A percentile compares a stretch with the other conserved stretches of the same genome.
These are phyloP conservation scores for Podotricha telesiphe DNA, from an alignment of 2,888 invertebrate genomes.

Conservation along the genomic window DNA sequence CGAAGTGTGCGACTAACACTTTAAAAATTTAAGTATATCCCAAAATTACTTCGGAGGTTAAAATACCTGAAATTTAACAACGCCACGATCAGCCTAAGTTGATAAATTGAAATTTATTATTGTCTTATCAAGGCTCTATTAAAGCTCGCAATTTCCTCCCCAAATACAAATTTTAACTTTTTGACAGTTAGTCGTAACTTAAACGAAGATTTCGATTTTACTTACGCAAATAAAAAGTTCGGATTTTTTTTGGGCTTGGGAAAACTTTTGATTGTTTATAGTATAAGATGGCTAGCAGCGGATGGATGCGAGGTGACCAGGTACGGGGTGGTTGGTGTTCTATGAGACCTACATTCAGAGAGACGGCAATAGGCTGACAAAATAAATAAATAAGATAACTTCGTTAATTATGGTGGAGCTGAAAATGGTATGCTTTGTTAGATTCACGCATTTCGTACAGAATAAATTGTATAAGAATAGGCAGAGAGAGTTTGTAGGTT, in stretches of 20 bases:
- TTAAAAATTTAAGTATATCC: neutral
- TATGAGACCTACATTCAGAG: too few species aligned
- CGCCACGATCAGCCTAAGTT: constrained; percentile 5
- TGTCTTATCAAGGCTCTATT: constrained; percentile 25
- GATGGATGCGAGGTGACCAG: too few species aligned
- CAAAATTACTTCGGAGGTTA: neutral
- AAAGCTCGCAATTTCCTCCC: constrained; percentile 20
- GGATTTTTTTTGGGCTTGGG: constrained; percentile 2
- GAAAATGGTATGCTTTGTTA: neutral
- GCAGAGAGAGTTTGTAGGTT: too few species aligned
- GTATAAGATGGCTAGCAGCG: too few species aligned
- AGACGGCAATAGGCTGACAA: too few species aligned
- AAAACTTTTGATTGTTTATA: constrained; percentile 16
- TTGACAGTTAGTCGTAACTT: constrained; percentile 27
- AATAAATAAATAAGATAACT: constrained; percentile 19
- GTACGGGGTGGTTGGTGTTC: too few species aligned
- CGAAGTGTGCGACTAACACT: too few species aligned
- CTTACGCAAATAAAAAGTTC: constrained; percentile 19
- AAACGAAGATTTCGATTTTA: neutral
- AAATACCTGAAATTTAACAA: constrained; percentile 12
- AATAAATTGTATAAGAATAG: too few species aligned
- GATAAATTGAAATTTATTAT: constrained; percentile 31
- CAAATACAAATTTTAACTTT: constrained; percentile 30
- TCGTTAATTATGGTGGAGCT: constrained; percentile 2
- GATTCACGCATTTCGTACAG: too few species aligned